phyloP scores from a whole-genome alignment of 2,113 vertebrate genomes.

The Xiphophorus maculatus region DNA sequence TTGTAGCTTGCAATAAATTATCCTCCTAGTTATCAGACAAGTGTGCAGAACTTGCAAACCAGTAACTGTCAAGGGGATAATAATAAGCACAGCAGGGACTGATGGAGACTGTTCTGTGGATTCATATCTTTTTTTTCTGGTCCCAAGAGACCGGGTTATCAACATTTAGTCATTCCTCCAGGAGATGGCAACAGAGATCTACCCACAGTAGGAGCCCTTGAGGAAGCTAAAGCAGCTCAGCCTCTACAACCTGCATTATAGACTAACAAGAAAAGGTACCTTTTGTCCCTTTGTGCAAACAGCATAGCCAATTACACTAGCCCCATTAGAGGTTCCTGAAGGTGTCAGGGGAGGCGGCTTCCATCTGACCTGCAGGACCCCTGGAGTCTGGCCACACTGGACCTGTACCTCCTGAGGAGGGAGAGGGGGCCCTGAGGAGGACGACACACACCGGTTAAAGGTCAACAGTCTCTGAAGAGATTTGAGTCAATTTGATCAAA shows the following conservation, averaged over 20 bases:
- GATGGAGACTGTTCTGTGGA: background rate
- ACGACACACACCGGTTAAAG: constrained; percentile 41
- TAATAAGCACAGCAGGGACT: background rate
- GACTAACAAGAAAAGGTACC: constrained; percentile 70
- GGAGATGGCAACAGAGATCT: constrained; percentile 70
- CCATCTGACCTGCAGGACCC: constrained; percentile 90
- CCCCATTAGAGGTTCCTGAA: constrained; percentile 92
- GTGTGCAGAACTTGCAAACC: constrained; percentile 1
- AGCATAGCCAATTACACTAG: constrained; percentile 90
- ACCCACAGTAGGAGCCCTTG: constrained; percentile 4
- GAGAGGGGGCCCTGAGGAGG: constrained; percentile 87
- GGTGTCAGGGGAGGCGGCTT: constrained; percentile 87
- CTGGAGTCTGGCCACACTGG: constrained; percentile 83
- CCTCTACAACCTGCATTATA: background rate
- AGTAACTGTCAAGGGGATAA: constrained; percentile 1
- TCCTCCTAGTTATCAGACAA: background rate
- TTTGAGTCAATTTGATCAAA: background rate
- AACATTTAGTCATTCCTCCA: constrained; percentile 52
- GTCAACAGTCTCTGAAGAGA: constrained; percentile 4
- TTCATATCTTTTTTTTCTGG: background rate
- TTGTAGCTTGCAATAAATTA: background rate
- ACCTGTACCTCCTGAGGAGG: constrained; percentile 91
- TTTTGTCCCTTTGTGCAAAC: constrained; percentile 94
- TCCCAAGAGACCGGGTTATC: constrained; percentile 1
- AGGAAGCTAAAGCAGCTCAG: background rate